Evolutionary conservation across 2,888 invertebrate species (phyloP).

Genomic region (Lydus trimaculatus): DNA sequence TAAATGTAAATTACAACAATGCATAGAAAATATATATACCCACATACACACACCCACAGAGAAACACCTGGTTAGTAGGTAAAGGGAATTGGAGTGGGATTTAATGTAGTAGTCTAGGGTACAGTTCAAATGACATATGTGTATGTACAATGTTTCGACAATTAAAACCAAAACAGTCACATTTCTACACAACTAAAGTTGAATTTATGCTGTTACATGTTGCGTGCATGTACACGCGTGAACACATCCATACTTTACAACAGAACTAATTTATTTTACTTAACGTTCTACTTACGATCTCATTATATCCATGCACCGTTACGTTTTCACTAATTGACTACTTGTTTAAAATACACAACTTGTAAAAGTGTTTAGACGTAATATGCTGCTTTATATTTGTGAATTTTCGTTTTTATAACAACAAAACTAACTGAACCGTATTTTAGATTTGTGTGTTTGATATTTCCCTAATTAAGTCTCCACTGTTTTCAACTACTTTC

Average conservation of each 20-base stretch:
- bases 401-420: neutral
- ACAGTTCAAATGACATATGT: neutral
- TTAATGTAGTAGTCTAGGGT: neutral
- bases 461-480: neutral
- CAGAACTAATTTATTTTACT: slow-evolving; percentile 13
- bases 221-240: neutral
- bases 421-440: neutral
- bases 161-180: neutral
- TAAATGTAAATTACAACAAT: neutral
- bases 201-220: neutral
- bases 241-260: neutral
- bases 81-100: neutral
- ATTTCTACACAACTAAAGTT: neutral
- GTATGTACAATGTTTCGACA: neutral
- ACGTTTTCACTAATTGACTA: neutral
- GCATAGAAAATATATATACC: neutral
- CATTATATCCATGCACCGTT: slow-evolving; percentile 1
- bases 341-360: neutral
- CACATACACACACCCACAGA: neutral
- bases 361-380: neutral
- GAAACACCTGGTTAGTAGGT: no score
- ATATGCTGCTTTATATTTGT: neutral
- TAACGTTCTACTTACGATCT: slow-evolving; percentile 6
- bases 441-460: neutral
- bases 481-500: neutral